Evolutionary conservation across 2,797 vertebrate species (phyloP).

Genomic region (Fistularia commersonii): DNA sequence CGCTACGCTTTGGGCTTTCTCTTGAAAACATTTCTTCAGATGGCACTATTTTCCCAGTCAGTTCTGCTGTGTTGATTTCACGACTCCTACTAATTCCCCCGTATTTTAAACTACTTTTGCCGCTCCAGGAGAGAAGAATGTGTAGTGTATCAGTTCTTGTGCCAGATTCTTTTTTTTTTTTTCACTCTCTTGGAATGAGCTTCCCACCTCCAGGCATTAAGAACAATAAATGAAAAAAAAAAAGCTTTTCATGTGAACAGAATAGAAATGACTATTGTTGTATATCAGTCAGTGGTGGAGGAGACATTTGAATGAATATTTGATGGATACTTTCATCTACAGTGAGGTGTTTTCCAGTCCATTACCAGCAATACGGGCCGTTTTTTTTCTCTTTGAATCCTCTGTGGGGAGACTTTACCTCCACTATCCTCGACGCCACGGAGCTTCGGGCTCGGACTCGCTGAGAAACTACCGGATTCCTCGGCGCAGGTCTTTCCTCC

Average conservation of each 20-base stretch:
- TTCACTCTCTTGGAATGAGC: constrained; percentile 9
- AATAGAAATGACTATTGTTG: constrained; percentile 24
- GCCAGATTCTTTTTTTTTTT: constrained; percentile 9
- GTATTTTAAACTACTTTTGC: constrained; percentile 1
- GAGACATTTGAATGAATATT: constrained; percentile 26
- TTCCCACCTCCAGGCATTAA: constrained; percentile 18
- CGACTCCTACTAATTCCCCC: neutral
- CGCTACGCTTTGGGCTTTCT: constrained; percentile 3
- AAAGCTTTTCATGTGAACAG: constrained; percentile 28
- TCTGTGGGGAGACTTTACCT: constrained; percentile 44
- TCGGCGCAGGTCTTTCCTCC: constrained; percentile 33
- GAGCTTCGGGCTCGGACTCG: constrained; percentile 24
- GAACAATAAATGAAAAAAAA: constrained; percentile 28
- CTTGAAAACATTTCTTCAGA: constrained; percentile 1
- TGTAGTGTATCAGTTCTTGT: neutral
- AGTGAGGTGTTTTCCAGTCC: constrained; percentile 39
- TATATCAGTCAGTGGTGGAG: constrained; percentile 29
- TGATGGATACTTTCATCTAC: constrained; percentile 23
- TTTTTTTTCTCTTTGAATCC: constrained; percentile 33
- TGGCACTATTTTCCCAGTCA: constrained; percentile 11
- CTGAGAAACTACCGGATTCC: constrained; percentile 23
- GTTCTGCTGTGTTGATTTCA: constrained; percentile 1
- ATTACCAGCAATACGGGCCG: constrained; percentile 19
- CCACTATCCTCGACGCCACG: constrained; percentile 24
- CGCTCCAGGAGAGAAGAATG: constrained; percentile 4